phyloP scores from a whole-genome alignment of 2,797 vertebrate species.

The Channallabes apus region DNA sequence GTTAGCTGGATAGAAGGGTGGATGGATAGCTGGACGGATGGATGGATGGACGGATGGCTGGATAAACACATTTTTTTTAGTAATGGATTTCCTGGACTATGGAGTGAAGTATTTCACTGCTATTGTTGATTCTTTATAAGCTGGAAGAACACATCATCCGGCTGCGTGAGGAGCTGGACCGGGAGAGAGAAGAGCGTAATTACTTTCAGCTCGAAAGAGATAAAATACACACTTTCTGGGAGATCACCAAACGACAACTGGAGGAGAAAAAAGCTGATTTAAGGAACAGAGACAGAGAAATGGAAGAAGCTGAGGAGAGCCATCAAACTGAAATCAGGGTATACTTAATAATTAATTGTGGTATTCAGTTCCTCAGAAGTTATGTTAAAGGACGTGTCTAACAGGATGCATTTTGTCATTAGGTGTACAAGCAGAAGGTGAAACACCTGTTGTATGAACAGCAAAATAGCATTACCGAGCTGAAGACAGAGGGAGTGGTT shows the following conservation, averaged over 20 bases:
- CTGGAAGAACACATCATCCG: slow-evolving; percentile 77
- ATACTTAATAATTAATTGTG: slow-evolving; percentile 6
- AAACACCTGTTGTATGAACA: slow-evolving; percentile 92
- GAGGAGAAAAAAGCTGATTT: slow-evolving; percentile 81
- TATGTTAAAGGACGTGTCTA: not conserved
- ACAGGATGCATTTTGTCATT: not conserved
- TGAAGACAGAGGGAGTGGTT: slow-evolving; percentile 72
- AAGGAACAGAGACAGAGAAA: slow-evolving; percentile 80
- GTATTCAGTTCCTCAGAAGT: not conserved
- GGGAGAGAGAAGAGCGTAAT: slow-evolving; percentile 84
- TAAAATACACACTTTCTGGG: slow-evolving; percentile 86
- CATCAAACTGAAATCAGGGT: slow-evolving; percentile 93
- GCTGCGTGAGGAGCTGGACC: slow-evolving; percentile 85
- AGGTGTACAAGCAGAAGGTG: slow-evolving; percentile 97
- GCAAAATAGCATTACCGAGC: slow-evolving; percentile 83
- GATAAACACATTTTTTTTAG: not conserved
- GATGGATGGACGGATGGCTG: no score
- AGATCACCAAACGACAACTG: slow-evolving; percentile 78
- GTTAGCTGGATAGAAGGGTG: no score
- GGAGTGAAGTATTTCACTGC: not conserved
- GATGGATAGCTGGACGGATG: no score
- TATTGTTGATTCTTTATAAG: slow-evolving; percentile 59
- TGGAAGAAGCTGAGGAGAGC: slow-evolving; percentile 82
- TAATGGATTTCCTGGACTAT: not conserved
- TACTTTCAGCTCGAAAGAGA: slow-evolving; percentile 88